Evolutionary conservation across 1,140 invertebrate species (phyloP).

Genomic region (Diploscapter pachys): DNA sequence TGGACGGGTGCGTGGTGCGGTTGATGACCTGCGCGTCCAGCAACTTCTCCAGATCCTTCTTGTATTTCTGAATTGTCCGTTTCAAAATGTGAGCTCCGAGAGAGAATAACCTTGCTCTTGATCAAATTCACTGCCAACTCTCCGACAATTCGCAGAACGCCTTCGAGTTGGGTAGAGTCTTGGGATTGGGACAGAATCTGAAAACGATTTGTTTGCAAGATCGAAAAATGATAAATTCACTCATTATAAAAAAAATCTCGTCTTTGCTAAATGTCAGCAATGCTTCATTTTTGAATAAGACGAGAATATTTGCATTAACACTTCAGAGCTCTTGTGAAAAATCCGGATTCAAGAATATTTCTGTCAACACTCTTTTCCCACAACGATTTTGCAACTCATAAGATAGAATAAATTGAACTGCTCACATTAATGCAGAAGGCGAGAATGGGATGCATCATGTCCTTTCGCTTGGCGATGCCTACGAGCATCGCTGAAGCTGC

Average conservation of each 20-base stretch:
- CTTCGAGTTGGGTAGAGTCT: conserved; percentile 78
- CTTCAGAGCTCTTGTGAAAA: no score
- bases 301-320: no score
- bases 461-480: conserved; percentile 84
- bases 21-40: conserved; percentile 88
- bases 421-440: conserved; percentile 72
- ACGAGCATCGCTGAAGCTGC: conserved; percentile 86
- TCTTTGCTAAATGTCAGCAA: no score
- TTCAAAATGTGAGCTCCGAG: neutral
- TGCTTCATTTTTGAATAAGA: no score
- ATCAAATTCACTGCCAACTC: conserved; percentile 81
- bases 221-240: neutral
- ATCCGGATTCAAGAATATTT: no score
- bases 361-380: no score
- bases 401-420: no score
- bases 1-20: conserved; percentile 73
- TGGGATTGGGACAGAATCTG: conserved; percentile 61
- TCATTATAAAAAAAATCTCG: no score
- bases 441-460: conserved; percentile 88
- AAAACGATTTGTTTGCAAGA: conserved; percentile 3
- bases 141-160: conserved; percentile 94
- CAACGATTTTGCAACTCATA: no score
- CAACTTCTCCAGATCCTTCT: conserved; percentile 88
- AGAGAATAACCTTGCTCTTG: conserved; percentile 62
- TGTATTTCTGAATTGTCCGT: conserved; percentile 72